Evolutionary conservation across 2,113 vertebrate species (phyloP).

Genomic region (Chlamydotis undulata): DNA sequence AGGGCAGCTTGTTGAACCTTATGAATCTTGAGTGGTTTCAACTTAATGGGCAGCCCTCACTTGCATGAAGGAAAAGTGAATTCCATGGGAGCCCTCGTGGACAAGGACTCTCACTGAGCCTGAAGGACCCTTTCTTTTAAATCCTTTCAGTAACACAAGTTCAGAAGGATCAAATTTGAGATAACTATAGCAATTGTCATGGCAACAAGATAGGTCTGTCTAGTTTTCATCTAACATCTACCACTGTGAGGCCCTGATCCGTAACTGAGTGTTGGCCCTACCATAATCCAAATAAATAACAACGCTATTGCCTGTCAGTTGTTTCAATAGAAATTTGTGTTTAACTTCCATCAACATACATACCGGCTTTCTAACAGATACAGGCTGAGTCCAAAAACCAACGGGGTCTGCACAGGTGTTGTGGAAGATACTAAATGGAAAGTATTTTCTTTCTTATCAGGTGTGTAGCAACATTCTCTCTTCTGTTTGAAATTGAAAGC

Average conservation of each 20-base stretch:
- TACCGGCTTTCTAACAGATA: neutral
- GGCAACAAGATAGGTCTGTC: neutral
- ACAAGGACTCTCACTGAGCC: neutral
- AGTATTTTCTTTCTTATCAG: neutral
- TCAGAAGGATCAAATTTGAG: neutral
- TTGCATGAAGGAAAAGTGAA: neutral
- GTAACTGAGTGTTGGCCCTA: neutral
- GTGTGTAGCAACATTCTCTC: accelerated
- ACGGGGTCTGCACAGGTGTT: neutral
- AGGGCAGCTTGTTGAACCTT: neutral
- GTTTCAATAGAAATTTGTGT: neutral
- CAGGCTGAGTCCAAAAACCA: neutral
- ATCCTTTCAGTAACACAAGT: neutral
- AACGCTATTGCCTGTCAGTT: neutral
- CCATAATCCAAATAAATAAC: neutral
- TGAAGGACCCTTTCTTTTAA: neutral
- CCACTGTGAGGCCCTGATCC: neutral
- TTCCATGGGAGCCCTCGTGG: neutral
- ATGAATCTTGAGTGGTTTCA: neutral
- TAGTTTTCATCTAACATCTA: neutral
- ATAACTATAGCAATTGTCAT: neutral
- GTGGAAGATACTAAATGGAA: neutral
- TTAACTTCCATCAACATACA: neutral
- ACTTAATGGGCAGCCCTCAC: neutral
- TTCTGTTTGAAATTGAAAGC: neutral